phyloP scores from a whole-genome alignment of 1,140 invertebrate species.

The Medauroidea extradentata region DNA sequence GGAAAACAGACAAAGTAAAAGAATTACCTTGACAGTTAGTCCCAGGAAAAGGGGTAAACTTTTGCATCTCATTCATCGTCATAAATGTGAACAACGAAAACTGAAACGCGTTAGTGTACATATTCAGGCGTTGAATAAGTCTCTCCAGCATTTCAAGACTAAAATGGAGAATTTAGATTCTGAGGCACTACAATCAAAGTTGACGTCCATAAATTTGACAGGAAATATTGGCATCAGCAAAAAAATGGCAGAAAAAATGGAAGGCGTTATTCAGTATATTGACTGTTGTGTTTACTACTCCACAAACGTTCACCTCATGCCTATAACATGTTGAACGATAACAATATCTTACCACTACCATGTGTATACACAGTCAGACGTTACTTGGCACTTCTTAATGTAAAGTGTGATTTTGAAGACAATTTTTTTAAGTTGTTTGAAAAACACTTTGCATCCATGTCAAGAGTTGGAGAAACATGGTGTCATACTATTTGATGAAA shows the following conservation, averaged over 20 bases:
- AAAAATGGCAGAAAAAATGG: conserved; percentile 8
- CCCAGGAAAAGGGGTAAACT: too few relatives aligned
- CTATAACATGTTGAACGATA: conserved; percentile 10
- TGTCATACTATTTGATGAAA: conserved; percentile 21
- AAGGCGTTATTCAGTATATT: conserved; percentile 15
- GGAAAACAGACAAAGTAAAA: too few relatives aligned
- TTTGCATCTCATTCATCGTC: too few relatives aligned
- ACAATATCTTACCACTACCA: conserved; percentile 15
- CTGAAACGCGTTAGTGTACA: too few relatives aligned
- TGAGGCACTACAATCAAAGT: too few relatives aligned
- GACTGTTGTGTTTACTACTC: conserved; percentile 16
- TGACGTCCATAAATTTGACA: too few relatives aligned
- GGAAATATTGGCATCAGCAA: conserved; percentile 13
- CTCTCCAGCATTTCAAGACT: too few relatives aligned
- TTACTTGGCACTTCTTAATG: conserved; percentile 16
- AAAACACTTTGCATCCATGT: conserved; percentile 7
- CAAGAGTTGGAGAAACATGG: conserved; percentile 20
- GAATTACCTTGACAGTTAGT: too few relatives aligned
- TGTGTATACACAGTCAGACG: conserved; percentile 14
- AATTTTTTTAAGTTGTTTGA: conserved; percentile 20
- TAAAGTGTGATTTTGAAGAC: conserved; percentile 19
- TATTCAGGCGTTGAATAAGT: too few relatives aligned
- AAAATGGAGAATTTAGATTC: too few relatives aligned
- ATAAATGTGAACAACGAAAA: too few relatives aligned
- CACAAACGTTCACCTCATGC: conserved; percentile 16